phyloP scores from a whole-genome alignment of 2,113 vertebrate genomes.

The Vombatus ursinus region DNA sequence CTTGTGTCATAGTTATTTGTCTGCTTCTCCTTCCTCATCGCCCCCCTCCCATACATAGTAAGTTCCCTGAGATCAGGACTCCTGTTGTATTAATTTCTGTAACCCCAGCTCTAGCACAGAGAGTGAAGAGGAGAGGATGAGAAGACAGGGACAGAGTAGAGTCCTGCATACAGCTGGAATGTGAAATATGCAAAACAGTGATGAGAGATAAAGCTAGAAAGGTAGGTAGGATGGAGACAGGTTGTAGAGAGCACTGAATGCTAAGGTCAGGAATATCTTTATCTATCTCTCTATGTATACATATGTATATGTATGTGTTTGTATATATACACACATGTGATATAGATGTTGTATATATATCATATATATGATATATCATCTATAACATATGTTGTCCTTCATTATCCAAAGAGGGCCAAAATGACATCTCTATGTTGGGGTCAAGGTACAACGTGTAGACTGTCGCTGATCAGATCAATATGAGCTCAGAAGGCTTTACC shows the following conservation, averaged over 20 bases:
- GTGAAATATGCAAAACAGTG: neutral
- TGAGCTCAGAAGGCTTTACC: no score
- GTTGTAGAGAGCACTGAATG: neutral
- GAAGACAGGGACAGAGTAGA: neutral
- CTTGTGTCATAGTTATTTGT: neutral
- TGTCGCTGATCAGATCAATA: no score
- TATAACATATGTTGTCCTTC: no score
- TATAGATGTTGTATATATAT: no score
- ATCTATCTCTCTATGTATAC: neutral
- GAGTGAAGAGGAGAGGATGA: neutral
- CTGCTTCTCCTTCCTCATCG: neutral
- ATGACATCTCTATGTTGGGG: no score
- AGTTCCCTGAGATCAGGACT: neutral
- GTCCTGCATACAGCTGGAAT: neutral
- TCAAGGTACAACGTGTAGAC: no score
- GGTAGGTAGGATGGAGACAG: neutral
- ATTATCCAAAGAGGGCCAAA: no score
- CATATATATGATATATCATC: no score
- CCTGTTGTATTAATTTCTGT: neutral
- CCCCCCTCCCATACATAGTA: accelerated
- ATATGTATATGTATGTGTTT: no score
- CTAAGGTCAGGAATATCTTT: neutral
- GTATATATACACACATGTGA: no score
- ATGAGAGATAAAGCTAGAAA: neutral
- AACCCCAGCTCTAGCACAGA: neutral